Conservation (phyloP, 2,797 vertebrate genomes). For the Bucorvus abyssinicus region DNA sequence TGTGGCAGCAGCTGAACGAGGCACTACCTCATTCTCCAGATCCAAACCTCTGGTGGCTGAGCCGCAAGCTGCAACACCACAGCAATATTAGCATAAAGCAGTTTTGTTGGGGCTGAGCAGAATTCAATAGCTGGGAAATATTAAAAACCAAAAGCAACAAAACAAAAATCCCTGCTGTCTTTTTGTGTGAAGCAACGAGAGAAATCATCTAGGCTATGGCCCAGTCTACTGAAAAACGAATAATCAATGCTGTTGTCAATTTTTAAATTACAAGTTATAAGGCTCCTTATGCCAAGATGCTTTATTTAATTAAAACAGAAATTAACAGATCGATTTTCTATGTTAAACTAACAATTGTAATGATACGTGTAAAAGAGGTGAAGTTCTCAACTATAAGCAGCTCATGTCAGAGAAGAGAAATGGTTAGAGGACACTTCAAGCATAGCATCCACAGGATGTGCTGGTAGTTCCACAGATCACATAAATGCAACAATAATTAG, state of each 20-base stretch:
- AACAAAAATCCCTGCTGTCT: background rate
- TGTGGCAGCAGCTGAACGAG: background rate
- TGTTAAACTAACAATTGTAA: background rate
- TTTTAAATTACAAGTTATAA: background rate
- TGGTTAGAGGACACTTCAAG: background rate
- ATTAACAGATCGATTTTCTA: background rate
- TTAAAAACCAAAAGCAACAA: background rate
- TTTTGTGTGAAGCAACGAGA: background rate
- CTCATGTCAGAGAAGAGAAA: background rate
- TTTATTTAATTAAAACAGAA: background rate
- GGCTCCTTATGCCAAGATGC: background rate
- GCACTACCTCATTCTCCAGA: background rate
- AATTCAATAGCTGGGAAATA: background rate
- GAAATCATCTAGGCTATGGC: background rate
- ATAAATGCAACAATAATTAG: background rate
- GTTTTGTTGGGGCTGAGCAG: background rate
- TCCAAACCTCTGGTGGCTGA: background rate
- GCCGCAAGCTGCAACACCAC: background rate
- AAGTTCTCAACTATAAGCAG: background rate
- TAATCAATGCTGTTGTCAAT: background rate
- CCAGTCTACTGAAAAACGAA: background rate
- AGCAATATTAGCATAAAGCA: background rate
- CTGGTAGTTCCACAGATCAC: background rate
- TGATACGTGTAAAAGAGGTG: background rate
- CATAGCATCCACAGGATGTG: background rate